A percentile compares a stretch with the other conserved stretches of the same genome.
phyloP scores from a whole-genome alignment of 2,113 vertebrate genomes.

The Brachyhypopomus gauderio region DNA sequence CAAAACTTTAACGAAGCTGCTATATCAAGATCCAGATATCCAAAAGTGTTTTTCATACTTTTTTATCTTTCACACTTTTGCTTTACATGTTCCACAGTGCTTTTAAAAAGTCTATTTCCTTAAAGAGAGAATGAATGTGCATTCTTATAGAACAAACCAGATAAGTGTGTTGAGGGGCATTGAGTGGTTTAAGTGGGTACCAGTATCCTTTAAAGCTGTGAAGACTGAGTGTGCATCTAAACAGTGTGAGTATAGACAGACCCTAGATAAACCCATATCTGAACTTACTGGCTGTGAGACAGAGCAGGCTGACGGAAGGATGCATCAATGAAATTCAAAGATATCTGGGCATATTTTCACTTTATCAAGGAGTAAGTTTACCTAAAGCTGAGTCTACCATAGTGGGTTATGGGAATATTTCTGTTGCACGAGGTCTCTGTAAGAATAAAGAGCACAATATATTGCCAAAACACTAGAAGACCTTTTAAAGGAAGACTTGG shows the following conservation, averaged over 20 bases:
- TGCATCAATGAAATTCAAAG: neutral
- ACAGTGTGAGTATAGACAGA: neutral
- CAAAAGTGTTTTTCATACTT: neutral
- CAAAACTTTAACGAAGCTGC: neutral
- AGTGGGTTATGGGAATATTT: neutral
- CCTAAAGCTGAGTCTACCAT: no score
- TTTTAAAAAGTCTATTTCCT: neutral
- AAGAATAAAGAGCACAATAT: constrained; percentile 1
- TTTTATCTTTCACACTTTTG: neutral
- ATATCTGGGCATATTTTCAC: neutral
- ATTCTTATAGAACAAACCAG: neutral
- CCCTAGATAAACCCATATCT: neutral
- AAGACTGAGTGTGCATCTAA: neutral
- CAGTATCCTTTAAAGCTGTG: constrained; percentile 7
- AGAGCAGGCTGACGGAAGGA: neutral
- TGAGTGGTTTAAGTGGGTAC: constrained; percentile 1
- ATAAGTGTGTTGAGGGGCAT: neutral
- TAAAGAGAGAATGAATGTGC: neutral
- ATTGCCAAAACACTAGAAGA: neutral
- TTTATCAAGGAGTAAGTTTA: neutral
- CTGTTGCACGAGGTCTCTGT: constrained; percentile 3
- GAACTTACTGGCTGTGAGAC: neutral
- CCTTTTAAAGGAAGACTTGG: neutral
- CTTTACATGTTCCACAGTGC: neutral
- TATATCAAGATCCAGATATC: neutral